Evolutionary conservation across 2,797 vertebrate genomes (phyloP), one percentile per base, ranked within the genome.

Genomic region (Crax fasciolata): DNA sequence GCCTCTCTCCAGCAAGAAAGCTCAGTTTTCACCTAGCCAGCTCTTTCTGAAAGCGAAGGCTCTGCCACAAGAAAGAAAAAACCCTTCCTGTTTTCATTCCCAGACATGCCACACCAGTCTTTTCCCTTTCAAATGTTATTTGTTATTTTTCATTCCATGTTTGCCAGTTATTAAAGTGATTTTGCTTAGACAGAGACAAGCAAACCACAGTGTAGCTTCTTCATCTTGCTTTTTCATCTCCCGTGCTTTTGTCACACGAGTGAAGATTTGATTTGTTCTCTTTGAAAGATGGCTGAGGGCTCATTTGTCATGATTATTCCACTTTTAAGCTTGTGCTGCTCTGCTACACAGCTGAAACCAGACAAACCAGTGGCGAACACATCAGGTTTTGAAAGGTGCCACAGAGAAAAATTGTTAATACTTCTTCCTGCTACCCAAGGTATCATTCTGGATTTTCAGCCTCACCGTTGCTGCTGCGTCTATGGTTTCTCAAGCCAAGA

Each of bases 111-210:
- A 54, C 30, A 20, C 0, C 0, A 73, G 27, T 8, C 35, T 86
- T 78, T 84, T 86, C 59, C 30, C 52, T 88, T 84, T 96, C 80
- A 68, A 84, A 65, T 23, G 28, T 44, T 73, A 46, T 54, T 87
- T 21, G 27, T 25, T 65, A 30, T 44, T 65, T 75, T 87, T 74
- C 71, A 38, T 91, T 63, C 79, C 39, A 6, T 51, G 67, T 74
- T 94, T 84, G 18, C 63, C 84, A 84, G 39, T 93, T 87, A 94
- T 25, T 74, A 62, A 91, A 88, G 79, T 51, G 15, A 74, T 93
- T 93, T 89, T 74, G 20, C 73, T 90, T 52, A 96, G 89, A 74
- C 61, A 68, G 73, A 78, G 76, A 88, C 6, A 24, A 65, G 70
- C 25, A 65, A 80, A 93, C 41, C 9, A 51, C 27, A 44, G 39